Evolutionary conservation across 2,113 vertebrate species (phyloP).

Genomic region (Enhydra lutris): DNA sequence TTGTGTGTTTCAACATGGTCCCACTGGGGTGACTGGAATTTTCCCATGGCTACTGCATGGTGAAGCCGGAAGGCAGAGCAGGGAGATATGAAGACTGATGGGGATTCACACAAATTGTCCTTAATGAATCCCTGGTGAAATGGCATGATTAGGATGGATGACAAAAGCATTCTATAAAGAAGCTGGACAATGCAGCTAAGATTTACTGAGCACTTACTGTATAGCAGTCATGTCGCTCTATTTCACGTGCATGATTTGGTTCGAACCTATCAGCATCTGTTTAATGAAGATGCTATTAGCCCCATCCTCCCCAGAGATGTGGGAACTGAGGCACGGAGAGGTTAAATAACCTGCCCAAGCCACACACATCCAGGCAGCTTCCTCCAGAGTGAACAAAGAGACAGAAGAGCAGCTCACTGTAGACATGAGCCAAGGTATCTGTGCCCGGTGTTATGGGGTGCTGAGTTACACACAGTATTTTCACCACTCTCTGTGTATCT

Average conservation of each 20-base stretch:
- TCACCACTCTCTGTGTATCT: neutral
- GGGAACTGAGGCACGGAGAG: neutral
- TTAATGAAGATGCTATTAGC: neutral
- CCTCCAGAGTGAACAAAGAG: neutral
- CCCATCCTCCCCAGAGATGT: neutral
- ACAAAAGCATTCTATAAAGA: neutral
- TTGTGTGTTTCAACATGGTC: neutral
- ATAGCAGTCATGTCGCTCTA: neutral
- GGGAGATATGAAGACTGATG: neutral
- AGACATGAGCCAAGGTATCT: neutral
- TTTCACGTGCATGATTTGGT: neutral
- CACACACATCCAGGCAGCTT: neutral
- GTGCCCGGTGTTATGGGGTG: fast-evolving
- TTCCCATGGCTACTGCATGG: neutral
- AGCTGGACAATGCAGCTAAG: neutral
- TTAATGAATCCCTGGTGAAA: neutral
- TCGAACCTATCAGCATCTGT: neutral
- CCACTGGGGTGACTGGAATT: neutral
- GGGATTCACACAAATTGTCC: neutral
- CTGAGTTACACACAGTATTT: neutral
- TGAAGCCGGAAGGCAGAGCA: neutral
- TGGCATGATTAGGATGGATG: neutral
- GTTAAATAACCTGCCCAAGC: neutral
- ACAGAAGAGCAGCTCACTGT: neutral
- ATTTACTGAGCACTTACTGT: neutral